These are phyloP conservation scores for Drosophila pseudotalamancana DNA, from an alignment of 2,888 invertebrate species.

Conservation along the genomic window DNA sequence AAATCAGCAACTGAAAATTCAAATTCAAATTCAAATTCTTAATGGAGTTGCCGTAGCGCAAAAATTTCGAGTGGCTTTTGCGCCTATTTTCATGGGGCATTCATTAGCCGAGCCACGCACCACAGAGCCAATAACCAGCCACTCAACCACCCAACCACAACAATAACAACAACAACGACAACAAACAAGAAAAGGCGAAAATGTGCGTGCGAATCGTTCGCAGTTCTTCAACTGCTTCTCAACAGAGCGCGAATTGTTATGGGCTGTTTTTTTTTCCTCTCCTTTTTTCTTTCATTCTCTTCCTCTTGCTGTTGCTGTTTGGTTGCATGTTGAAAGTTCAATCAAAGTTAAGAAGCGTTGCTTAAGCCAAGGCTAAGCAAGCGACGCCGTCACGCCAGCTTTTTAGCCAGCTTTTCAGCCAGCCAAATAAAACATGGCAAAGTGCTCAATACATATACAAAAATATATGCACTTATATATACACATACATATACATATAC, in stretches of 20 bases:
- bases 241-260: slow-evolving; percentile 26
- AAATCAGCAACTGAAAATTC: slow-evolving; percentile 21
- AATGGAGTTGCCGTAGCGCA: slow-evolving; percentile 39
- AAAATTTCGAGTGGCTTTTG: slow-evolving; percentile 43
- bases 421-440: slow-evolving; percentile 23
- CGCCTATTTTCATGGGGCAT: slow-evolving; percentile 44
- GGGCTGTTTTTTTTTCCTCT: slow-evolving; percentile 1
- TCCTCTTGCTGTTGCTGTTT: slow-evolving; percentile 20
- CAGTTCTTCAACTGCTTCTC: slow-evolving; percentile 55
- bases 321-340: slow-evolving; percentile 74
- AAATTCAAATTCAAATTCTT: slow-evolving; percentile 38
- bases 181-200: slow-evolving; percentile 37
- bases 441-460: slow-evolving; percentile 6
- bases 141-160: background rate
- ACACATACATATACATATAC: background rate
- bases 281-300: slow-evolving; percentile 3
- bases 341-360: slow-evolving; percentile 68
- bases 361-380: slow-evolving; percentile 74
- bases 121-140: slow-evolving; percentile 13
- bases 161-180: slow-evolving; percentile 1
- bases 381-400: slow-evolving; percentile 69
- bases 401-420: slow-evolving; percentile 16
- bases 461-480: background rate
- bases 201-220: slow-evolving; percentile 73
- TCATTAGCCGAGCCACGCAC: slow-evolving; percentile 45